Conservation (phyloP, 2,797 vertebrate species). For the Streptopelia turtur region DNA sequence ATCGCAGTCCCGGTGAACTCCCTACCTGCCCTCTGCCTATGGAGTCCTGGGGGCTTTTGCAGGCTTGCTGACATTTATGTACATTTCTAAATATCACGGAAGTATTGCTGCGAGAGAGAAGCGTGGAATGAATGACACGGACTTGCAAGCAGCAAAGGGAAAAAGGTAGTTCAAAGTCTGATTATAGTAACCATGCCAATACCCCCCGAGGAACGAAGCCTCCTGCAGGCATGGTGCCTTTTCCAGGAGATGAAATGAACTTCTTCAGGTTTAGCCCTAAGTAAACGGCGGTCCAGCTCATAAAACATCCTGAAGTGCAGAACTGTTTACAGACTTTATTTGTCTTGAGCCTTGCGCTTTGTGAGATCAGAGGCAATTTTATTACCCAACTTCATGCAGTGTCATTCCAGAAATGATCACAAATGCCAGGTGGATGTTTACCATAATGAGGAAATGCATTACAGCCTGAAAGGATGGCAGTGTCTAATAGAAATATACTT, state of each 20-base stretch:
- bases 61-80: constrained; percentile 15
- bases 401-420: constrained; percentile 26
- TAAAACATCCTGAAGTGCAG: constrained; percentile 47
- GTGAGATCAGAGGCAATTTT: constrained; percentile 55
- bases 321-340: constrained; percentile 71
- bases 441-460: constrained; percentile 20
- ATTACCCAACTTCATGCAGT: constrained; percentile 42
- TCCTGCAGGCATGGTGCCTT: neutral
- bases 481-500: constrained; percentile 11
- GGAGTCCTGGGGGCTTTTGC: neutral
- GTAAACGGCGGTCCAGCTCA: constrained; percentile 57
- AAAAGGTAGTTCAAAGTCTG: neutral
- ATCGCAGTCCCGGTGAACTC: fast-evolving
- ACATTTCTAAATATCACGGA: constrained; percentile 10
- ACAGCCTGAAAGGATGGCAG: neutral
- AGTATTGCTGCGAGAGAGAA: neutral
- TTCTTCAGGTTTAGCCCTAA: constrained; percentile 58
- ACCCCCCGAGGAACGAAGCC: neutral
- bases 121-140: neutral
- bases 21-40: neutral
- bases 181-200: neutral
- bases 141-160: neutral
- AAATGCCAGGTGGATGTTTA: constrained; percentile 35
- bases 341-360: constrained; percentile 40
- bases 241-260: constrained; percentile 52